Conservation (phyloP, 2,797 vertebrate genomes). For the Bufotes viridis region DNA sequence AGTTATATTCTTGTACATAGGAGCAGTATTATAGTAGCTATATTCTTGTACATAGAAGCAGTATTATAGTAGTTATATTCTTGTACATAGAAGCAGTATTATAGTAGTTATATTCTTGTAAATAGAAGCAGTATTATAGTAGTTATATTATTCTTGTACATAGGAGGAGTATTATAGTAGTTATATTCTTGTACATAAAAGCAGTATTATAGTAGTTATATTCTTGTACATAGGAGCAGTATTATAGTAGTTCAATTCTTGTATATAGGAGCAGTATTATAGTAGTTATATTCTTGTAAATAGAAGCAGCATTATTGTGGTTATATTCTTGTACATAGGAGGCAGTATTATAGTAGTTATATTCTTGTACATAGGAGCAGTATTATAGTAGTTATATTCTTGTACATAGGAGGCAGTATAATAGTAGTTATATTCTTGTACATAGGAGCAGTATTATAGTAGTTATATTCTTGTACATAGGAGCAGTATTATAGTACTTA, state of each 20-base stretch:
- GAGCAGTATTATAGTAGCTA: not conserved
- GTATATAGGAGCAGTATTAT: conserved; percentile 5
- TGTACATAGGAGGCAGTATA: not conserved
- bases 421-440: conserved; percentile 17
- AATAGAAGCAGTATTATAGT: conserved; percentile 2
- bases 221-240: not conserved
- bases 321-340: conserved; percentile 10
- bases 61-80: conserved; percentile 20
- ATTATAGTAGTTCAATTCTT: conserved; percentile 15
- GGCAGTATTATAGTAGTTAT: conserved; percentile 21
- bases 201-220: conserved; percentile 1
- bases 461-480: conserved; percentile 16
- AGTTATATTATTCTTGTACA: not conserved
- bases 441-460: conserved; percentile 9
- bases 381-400: conserved; percentile 16
- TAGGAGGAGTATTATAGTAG: conserved; percentile 8
- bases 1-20: conserved; percentile 17
- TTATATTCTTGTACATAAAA: not conserved
- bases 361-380: conserved; percentile 1
- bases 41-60: not conserved
- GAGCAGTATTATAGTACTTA: conserved; percentile 17
- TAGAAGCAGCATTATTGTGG: not conserved
- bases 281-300: conserved; percentile 1
- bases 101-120: conserved; percentile 28
- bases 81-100: conserved; percentile 3